Percentiles rank a stretch among this genome's conserved stretches.
phyloP scores from a whole-genome alignment of 2,888 invertebrate species.

The Coenonympha glycerion region DNA sequence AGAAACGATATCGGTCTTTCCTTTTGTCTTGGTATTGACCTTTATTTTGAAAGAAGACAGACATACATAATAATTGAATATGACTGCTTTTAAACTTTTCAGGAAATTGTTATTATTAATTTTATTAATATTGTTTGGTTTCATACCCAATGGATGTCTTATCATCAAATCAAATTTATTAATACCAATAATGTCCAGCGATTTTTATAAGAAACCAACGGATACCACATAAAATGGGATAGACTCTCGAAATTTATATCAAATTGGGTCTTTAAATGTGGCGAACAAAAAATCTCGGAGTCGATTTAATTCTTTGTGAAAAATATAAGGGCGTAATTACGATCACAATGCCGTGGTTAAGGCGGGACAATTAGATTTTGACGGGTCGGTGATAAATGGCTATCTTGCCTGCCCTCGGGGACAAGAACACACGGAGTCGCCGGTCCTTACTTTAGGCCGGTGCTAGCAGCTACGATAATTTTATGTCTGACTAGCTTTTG shows the following conservation, averaged over 20 bases:
- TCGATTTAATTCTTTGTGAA: conserved; percentile 59
- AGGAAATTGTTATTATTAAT: too few species aligned
- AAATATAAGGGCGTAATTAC: conserved; percentile 72
- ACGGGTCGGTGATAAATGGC: conserved; percentile 72
- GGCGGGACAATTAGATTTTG: conserved; percentile 75
- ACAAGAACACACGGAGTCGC: conserved; percentile 43
- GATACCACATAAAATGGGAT: conserved; percentile 37
- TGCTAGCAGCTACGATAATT: not conserved
- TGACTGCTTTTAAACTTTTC: too few species aligned
- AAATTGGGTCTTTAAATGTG: conserved; percentile 52
- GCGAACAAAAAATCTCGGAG: conserved; percentile 52
- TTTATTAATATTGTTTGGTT: too few species aligned
- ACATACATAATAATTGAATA: too few species aligned
- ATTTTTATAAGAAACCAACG: conserved; percentile 17
- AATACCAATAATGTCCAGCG: not conserved
- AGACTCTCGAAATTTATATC: conserved; percentile 59
- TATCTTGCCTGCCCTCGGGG: conserved; percentile 48
- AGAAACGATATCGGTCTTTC: too few species aligned
- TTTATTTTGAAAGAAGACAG: too few species aligned
- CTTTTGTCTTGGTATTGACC: too few species aligned
- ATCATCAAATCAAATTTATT: too few species aligned
- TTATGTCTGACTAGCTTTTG: too few species aligned
- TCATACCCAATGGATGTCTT: too few species aligned
- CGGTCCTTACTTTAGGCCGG: conserved; percentile 35
- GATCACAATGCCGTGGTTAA: conserved; percentile 70